Percentiles rank a stretch among this genome's conserved stretches.
phyloP scores from a whole-genome alignment of 2,797 vertebrate genomes.

The Chrosomus eos region DNA sequence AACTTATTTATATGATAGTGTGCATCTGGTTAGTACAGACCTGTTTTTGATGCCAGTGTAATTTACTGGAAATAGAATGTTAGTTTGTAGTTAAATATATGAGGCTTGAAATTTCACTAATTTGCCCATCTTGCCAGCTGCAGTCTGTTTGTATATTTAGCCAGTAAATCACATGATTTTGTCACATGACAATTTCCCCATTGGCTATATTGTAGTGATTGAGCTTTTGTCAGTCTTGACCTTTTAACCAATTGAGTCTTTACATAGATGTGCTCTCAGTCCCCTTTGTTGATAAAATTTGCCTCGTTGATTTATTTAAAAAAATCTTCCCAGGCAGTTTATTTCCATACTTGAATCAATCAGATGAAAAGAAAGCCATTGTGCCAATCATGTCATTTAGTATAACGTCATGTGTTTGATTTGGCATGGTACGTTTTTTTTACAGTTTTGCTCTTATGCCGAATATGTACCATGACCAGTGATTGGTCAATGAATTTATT shows the following conservation, averaged over 20 bases:
- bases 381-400: conserved; percentile 34
- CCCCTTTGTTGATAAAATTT: conserved; percentile 34
- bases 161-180: conserved; percentile 53
- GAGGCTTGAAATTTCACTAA: neutral
- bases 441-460: conserved; percentile 7
- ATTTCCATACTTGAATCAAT: conserved; percentile 43
- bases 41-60: neutral
- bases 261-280: neutral
- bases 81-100: conserved; percentile 5
- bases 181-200: conserved; percentile 44
- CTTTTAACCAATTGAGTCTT: conserved; percentile 17
- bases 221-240: conserved; percentile 41
- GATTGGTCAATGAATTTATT: conserved; percentile 18
- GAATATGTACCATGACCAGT: conserved; percentile 10
- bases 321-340: conserved; percentile 16
- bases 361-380: conserved; percentile 37
- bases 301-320: conserved; percentile 28
- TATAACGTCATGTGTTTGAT: neutral
- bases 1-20: neutral
- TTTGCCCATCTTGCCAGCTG: conserved; percentile 15
- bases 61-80: conserved; percentile 2
- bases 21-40: neutral
- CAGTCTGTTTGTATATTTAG: conserved; percentile 40
- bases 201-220: conserved; percentile 6
- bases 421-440: conserved; percentile 15